Conservation (phyloP, 2,113 vertebrate species). For the Uropsilus gracilis region DNA sequence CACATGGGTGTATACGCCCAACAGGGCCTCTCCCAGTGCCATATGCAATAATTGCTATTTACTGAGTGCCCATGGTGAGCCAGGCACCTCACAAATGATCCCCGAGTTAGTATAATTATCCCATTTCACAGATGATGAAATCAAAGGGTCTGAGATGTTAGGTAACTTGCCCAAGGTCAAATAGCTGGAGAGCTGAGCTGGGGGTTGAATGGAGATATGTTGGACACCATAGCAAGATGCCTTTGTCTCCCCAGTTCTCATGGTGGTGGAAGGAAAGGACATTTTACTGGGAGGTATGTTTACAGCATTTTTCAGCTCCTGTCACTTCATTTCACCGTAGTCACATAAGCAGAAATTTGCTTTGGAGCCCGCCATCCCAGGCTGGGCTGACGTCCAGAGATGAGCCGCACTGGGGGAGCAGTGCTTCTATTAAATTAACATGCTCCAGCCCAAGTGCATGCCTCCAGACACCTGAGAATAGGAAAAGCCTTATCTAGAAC, state of each 20-base stretch:
- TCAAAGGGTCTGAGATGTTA: slow-evolving; percentile 40
- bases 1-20: not conserved
- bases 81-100: not conserved
- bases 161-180: slow-evolving; percentile 26
- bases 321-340: slow-evolving; percentile 49
- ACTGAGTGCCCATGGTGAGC: slow-evolving; percentile 6
- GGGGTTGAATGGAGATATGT: slow-evolving; percentile 27
- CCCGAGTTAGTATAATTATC: slow-evolving; percentile 26
- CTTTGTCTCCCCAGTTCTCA: slow-evolving; percentile 28
- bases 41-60: slow-evolving; percentile 34
- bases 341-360: slow-evolving; percentile 64
- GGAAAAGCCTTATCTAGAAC: slow-evolving; percentile 76
- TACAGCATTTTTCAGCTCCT: slow-evolving; percentile 32
- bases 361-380: slow-evolving; percentile 58
- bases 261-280: not conserved
- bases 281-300: slow-evolving; percentile 40
- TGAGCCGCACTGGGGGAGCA: slow-evolving; percentile 30
- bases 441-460: slow-evolving; percentile 70
- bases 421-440: slow-evolving; percentile 76
- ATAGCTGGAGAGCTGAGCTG: not conserved
- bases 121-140: slow-evolving; percentile 59
- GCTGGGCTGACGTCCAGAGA: slow-evolving; percentile 72
- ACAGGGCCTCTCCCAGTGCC: not conserved
- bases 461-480: slow-evolving; percentile 74
- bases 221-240: not conserved